Conservation (phyloP, 2,113 vertebrate species). For the Heloderma charlesbogerti region DNA sequence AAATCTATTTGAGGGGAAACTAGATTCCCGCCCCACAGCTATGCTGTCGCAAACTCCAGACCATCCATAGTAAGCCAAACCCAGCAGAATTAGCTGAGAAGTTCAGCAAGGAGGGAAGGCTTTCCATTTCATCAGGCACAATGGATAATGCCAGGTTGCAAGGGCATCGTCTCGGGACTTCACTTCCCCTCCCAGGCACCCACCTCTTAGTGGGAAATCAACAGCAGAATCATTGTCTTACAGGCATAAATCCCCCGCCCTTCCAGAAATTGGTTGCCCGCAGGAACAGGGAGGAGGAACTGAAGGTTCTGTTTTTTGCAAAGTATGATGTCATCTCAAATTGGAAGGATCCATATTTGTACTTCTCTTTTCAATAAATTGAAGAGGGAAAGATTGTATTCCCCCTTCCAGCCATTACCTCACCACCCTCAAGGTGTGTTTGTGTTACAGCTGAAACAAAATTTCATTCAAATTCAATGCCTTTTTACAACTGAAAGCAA, state of each 20-base stretch:
- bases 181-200: not conserved
- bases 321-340: not conserved
- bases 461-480: no score
- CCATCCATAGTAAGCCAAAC: not conserved
- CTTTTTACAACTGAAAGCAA: no score
- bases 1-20: not conserved
- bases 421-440: no score
- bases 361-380: not conserved
- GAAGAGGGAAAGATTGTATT: not conserved
- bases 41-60: not conserved
- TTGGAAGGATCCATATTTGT: not conserved
- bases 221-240: slow-evolving; percentile 7
- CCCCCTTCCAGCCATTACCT: no score
- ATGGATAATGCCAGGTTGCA: not conserved
- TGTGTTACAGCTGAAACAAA: no score
- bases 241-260: not conserved
- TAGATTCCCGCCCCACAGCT: not conserved
- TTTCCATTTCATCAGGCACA: not conserved
- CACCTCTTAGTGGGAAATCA: not conserved
- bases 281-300: slow-evolving; percentile 2
- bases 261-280: not conserved
- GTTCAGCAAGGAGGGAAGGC: not conserved
- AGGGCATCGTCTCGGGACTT: not conserved
- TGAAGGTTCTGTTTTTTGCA: not conserved
- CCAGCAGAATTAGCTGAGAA: not conserved